phyloP scores from a whole-genome alignment of 2,888 invertebrate species.

The Mythimna pallens region DNA sequence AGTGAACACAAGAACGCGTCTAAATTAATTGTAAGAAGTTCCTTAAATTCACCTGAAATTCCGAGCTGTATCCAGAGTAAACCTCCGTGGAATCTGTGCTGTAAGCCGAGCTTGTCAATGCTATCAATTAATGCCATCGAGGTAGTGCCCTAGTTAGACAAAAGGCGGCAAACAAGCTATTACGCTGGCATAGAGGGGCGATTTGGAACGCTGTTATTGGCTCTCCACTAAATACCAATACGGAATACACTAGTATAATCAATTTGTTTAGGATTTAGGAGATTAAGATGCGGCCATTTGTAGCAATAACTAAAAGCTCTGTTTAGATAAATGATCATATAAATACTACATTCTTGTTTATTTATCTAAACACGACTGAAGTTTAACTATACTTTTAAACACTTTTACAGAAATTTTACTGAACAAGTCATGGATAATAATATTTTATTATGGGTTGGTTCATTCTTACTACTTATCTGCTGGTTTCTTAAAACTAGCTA shows the following conservation, averaged over 20 bases:
- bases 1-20: constrained; percentile 46
- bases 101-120: constrained; percentile 79
- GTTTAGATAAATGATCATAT: constrained; percentile 15
- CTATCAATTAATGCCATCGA: constrained; percentile 86
- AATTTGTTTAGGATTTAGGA: constrained; percentile 50
- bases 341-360: constrained; percentile 7
- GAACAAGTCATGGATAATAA: constrained; percentile 3
- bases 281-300: constrained; percentile 35
- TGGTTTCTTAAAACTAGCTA: not conserved
- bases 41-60: constrained; percentile 66
- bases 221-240: constrained; percentile 69
- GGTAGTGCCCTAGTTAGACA: constrained; percentile 82
- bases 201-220: constrained; percentile 72
- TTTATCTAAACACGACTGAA: not conserved
- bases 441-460: constrained; percentile 4
- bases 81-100: constrained; percentile 70
- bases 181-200: constrained; percentile 70
- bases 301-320: constrained; percentile 37
- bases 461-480: not conserved
- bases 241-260: constrained; percentile 57
- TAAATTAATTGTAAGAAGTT: constrained; percentile 57
- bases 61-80: constrained; percentile 56
- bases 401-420: not conserved
- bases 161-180: constrained; percentile 80
- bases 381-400: constrained; percentile 2